Conservation (phyloP, 2,888 invertebrate species). For the Temnothorax unifasciatus region DNA sequence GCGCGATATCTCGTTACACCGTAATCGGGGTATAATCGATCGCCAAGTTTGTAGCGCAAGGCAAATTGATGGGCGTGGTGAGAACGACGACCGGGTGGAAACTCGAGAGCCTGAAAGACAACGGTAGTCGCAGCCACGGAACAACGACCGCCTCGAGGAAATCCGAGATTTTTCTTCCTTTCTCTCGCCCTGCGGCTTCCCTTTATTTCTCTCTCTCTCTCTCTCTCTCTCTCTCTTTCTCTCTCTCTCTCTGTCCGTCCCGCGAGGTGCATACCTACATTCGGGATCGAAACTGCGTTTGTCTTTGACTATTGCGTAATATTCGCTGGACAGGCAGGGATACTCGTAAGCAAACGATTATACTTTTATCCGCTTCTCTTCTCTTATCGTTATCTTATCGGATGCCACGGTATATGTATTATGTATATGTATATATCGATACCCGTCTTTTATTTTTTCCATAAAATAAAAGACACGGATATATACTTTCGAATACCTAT, state of each 20-base stretch:
- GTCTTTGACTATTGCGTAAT: conserved; percentile 46
- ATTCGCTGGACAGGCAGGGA: background rate
- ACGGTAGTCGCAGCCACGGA: conserved; percentile 57
- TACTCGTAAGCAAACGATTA: conserved; percentile 44
- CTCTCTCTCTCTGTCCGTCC: background rate
- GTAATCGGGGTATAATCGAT: conserved; percentile 81
- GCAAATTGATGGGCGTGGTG: conserved; percentile 80
- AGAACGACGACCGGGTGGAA: conserved; percentile 75
- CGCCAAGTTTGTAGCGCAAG: conserved; percentile 78
- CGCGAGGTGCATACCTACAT: conserved; percentile 41
- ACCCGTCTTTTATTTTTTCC: too few species aligned
- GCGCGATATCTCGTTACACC: conserved; percentile 81
- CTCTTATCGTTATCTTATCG: background rate
- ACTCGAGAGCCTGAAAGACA: conserved; percentile 77
- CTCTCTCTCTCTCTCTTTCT: conserved; percentile 39
- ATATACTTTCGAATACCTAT: background rate
- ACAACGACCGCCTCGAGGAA: conserved; percentile 72
- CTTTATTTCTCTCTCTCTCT: conserved; percentile 15
- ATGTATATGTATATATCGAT: too few species aligned
- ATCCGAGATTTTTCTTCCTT: conserved; percentile 81
- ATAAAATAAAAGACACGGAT: background rate
- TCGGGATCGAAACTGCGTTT: conserved; percentile 44
- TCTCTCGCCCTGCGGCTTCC: conserved; percentile 52
- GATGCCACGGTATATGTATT: background rate
- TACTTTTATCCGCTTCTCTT: background rate